phyloP scores from a whole-genome alignment of 2,888 invertebrate genomes.

The Acleris cristana region DNA sequence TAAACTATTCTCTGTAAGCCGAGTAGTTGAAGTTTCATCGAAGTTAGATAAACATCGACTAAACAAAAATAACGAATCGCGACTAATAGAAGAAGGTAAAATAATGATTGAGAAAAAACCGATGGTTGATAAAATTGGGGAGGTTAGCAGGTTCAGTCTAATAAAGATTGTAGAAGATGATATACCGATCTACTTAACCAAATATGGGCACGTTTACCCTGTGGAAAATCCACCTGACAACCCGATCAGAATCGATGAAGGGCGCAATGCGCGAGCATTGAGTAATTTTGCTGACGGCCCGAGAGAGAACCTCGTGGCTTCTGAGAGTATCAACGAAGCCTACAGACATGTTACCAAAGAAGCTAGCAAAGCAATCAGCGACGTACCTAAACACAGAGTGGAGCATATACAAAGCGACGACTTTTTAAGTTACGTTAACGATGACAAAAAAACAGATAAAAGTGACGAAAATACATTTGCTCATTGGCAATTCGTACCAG shows the following conservation, averaged over 20 bases:
- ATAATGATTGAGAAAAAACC: conserved; percentile 85
- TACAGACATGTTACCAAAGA: conserved; percentile 69
- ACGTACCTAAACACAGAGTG: conserved; percentile 43
- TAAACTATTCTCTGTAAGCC: conserved; percentile 87
- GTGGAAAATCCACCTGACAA: conserved; percentile 78
- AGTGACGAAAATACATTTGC: conserved; percentile 53
- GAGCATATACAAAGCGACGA: conserved; percentile 64
- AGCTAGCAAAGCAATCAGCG: conserved; percentile 42
- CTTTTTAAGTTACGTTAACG: conserved; percentile 70
- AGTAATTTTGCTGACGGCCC: conserved; percentile 67
- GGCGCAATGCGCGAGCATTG: conserved; percentile 76
- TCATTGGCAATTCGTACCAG: conserved; percentile 78
- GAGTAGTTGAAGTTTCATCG: conserved; percentile 87
- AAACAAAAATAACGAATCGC: conserved; percentile 82
- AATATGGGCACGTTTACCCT: conserved; percentile 75
- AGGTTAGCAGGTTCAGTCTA: conserved; percentile 87
- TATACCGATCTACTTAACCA: conserved; percentile 79
- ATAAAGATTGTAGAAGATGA: conserved; percentile 87
- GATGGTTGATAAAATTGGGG: conserved; percentile 86
- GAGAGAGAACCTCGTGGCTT: conserved; percentile 75
- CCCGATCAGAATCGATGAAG: conserved; percentile 78
- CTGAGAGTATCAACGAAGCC: conserved; percentile 79
- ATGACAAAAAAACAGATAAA: conserved; percentile 64
- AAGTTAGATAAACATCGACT: conserved; percentile 85
- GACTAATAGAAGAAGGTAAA: conserved; percentile 78